Base-by-base conservation (phyloP, 2,113 vertebrate species). In the Piaya cayana region DNA sequence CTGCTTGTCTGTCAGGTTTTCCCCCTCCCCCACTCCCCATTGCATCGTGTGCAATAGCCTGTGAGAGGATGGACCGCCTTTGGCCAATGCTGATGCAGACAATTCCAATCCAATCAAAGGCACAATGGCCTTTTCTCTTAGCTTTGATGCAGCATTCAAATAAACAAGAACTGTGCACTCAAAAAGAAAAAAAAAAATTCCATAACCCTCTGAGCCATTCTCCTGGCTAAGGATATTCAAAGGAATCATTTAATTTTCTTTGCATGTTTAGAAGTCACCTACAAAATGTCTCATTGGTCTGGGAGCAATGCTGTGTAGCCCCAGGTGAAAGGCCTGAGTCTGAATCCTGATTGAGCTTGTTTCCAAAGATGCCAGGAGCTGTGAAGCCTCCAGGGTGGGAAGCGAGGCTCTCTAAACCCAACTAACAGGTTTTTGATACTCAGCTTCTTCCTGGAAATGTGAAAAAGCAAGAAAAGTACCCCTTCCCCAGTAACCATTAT, bases 1-100 rank as follows among this genome's bases (percentile, higher is more conserved):
- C 97, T 97, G 92, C 96, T 83, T 97, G 98, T 98, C 98, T 98
- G 97, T 98, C 97, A 87, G 50, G 87, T 96, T 95, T 68, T n/a
- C 55, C 39, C 83, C 83, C 77, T 92, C 79, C 93, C 74, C 82
- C 80, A 76, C 47, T 82, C 81, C 87, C 15, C 32, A 19, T 43
- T 96, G 82, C 71, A 0, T 88, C 25, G 19, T 6, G 34, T 76
- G 62, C 2, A 1, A 55, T 82, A 91, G 79, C 78, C 80, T 45
- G 47, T 0, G 0, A 90, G 83, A 88, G 88, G 53, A 93, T 2
- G 5, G 72, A 25, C 36, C 0, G 89, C 94, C 90, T 95, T 91
- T 59, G 75, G 88, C 77, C 94, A 50, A 39, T 34, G 69, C 37
- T 25, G 87, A 53, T 25, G 59, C 56, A 58, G 60, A 67, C 92